These are phyloP conservation scores for Callimorpha dominula DNA, from an alignment of 2,888 invertebrate species.

Conservation along the genomic window DNA sequence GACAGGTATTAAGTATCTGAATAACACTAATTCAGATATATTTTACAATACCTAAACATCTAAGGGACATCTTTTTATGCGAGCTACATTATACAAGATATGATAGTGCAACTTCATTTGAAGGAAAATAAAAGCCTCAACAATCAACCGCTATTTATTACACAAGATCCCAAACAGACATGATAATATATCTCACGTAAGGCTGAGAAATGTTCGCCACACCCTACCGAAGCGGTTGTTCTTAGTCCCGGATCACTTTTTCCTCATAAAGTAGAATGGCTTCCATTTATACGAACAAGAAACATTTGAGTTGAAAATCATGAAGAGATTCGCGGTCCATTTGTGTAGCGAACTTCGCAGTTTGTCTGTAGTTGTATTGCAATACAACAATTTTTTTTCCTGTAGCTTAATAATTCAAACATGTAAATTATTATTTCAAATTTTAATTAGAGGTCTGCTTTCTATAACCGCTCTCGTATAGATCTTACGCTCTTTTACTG, in stretches of 20 bases:
- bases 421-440: neutral
- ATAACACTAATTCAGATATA: too few relatives aligned
- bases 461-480: too few relatives aligned
- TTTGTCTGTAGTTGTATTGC: neutral
- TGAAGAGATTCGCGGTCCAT: slow-evolving; percentile 31
- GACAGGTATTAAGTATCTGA: too few relatives aligned
- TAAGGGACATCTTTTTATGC: too few relatives aligned
- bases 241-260: slow-evolving; percentile 64
- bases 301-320: slow-evolving; percentile 41
- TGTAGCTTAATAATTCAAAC: neutral
- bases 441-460: too few relatives aligned
- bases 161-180: slow-evolving; percentile 42
- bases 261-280: slow-evolving; percentile 66
- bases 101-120: slow-evolving; percentile 4
- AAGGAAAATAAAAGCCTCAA: slow-evolving; percentile 38
- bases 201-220: slow-evolving; percentile 44
- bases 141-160: slow-evolving; percentile 52
- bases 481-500: too few relatives aligned
- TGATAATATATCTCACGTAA: slow-evolving; percentile 48
- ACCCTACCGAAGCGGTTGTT: slow-evolving; percentile 51
- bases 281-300: slow-evolving; percentile 57
- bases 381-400: neutral
- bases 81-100: neutral
- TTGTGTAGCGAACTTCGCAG: slow-evolving; percentile 12
- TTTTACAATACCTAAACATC: too few relatives aligned